Conservation (phyloP, 2,888 invertebrate species). For the Trichogramma evanescens region DNA sequence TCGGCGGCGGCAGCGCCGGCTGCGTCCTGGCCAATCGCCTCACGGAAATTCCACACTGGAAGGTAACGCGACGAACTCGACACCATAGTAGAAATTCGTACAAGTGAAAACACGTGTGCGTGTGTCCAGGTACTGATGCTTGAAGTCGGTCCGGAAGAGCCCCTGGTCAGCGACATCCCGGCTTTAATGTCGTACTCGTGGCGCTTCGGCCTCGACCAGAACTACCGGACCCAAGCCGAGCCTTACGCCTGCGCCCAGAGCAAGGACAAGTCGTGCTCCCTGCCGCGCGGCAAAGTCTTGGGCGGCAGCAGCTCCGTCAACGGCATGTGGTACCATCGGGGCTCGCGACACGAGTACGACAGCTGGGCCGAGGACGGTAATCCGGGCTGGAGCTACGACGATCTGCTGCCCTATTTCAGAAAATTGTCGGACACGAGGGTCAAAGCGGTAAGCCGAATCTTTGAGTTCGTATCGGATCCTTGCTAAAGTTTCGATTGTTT, state of each 20-base stretch:
- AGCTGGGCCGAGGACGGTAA: conserved; percentile 1
- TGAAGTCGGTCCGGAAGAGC: conserved; percentile 14
- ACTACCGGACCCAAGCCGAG: conserved; percentile 3
- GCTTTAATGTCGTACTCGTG: neutral
- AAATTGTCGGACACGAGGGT: neutral
- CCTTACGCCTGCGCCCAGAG: neutral
- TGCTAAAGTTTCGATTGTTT: neutral
- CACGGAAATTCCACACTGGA: neutral
- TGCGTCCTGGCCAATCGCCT: neutral
- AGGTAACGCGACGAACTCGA: neutral
- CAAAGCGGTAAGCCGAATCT: neutral
- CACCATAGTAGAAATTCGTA: no score
- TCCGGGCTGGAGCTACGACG: neutral
- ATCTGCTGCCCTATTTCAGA: conserved; percentile 3
- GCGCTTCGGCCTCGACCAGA: neutral
- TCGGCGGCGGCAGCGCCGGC: neutral
- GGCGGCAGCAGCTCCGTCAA: conserved; percentile 7
- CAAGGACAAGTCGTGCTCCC: neutral
- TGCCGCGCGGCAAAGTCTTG: conserved; percentile 13
- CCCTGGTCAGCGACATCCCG: conserved; percentile 7
- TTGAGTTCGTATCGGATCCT: no score
- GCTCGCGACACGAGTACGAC: conserved; percentile 2
- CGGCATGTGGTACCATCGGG: conserved; percentile 4
- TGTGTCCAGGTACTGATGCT: conserved; percentile 4
- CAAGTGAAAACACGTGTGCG: neutral